Evolutionary conservation across 2,888 invertebrate species (phyloP), one percentile per base, ranked within the genome.

Genomic region (Acleris cristana): DNA sequence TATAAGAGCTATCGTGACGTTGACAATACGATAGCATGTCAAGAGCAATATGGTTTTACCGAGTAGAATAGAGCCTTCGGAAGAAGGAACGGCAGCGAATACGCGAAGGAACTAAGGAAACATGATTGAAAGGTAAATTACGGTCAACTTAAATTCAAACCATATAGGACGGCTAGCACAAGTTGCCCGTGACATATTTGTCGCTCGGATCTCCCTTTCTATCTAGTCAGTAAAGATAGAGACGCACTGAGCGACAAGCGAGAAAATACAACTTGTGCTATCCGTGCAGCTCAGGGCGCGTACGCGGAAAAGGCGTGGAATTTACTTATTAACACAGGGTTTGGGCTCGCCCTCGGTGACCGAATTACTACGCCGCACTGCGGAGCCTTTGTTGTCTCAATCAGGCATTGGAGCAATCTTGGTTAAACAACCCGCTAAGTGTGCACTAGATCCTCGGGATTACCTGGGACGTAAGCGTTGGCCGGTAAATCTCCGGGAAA

Each of bases 291-390:
- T 48, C 16, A 54, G n/a, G 65, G 30, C 45, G 19, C 48, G 26
- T 54, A 76, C 72, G 58, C 69, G 69, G 64, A 72, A 71, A 64
- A 73, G 76, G 75, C 74, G 76, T 75, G 75, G 72, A 74, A 72
- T 79, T 81, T 77, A 82, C 79, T 84, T 83, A 81, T 82, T 81
- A 80, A 76, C 76, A 74, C 71, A 70, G 73, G 70, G 77, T 72
- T 75, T 61, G 69, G 63, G 70, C 71, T 72, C 72, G 72, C 71
- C 78, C 75, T 73, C 71, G 76, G 76, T 69, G 76, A 75, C 74
- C 79, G 78, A 80, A 82, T 82, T 79, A 83, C 76, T 76, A 74
- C 80, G 84, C 73, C 88, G 86, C 88, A 87, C 73, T 88, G 87
- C 88, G 86, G 82, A 78, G 78, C 69, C 76, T 81, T 84, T 85